Percentiles rank a stretch among this genome's conserved stretches.
These are phyloP conservation scores for Siphonodentalium dalli DNA, from an alignment of 2,888 invertebrate species.

Conservation along the genomic window DNA sequence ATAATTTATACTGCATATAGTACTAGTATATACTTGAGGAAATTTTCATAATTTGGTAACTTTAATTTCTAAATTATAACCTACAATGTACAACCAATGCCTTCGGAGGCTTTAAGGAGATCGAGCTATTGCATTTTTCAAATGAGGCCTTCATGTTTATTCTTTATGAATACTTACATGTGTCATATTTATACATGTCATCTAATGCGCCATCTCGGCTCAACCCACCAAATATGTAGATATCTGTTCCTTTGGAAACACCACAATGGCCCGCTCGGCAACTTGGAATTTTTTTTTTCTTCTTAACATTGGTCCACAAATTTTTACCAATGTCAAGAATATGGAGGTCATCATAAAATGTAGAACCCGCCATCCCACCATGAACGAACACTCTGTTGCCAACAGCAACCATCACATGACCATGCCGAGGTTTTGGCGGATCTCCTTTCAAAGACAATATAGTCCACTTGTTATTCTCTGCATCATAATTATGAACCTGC, in stretches of 20 bases:
- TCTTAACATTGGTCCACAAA: slow-evolving; percentile 52
- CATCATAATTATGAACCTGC: slow-evolving; percentile 58
- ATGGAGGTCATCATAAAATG: slow-evolving; percentile 63
- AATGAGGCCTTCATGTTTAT: no score
- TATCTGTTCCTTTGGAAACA: slow-evolving; percentile 38
- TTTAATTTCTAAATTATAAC: no score
- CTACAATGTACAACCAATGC: no score
- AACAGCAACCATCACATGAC: slow-evolving; percentile 58
- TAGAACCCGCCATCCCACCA: slow-evolving; percentile 62
- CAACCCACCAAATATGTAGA: slow-evolving; percentile 64
- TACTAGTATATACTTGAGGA: no score
- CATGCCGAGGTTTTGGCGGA: slow-evolving; percentile 62
- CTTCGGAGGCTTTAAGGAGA: no score
- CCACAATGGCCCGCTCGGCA: slow-evolving; percentile 62
- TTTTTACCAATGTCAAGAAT: slow-evolving; percentile 54
- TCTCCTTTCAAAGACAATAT: slow-evolving; percentile 49
- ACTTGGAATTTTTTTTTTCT: slow-evolving; percentile 49
- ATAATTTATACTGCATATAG: no score
- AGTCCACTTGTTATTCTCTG: slow-evolving; percentile 49
- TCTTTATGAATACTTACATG: slow-evolving; percentile 38
- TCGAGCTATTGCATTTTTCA: no score
- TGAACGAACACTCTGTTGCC: slow-evolving; percentile 57
- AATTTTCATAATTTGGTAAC: no score
- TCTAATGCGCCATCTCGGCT: slow-evolving; percentile 60
- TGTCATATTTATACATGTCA: slow-evolving; percentile 58